Evolutionary conservation across 2,113 vertebrate species (phyloP), one percentile per base, ranked within the genome.

Genomic region (Phalacrocorax carbo): DNA sequence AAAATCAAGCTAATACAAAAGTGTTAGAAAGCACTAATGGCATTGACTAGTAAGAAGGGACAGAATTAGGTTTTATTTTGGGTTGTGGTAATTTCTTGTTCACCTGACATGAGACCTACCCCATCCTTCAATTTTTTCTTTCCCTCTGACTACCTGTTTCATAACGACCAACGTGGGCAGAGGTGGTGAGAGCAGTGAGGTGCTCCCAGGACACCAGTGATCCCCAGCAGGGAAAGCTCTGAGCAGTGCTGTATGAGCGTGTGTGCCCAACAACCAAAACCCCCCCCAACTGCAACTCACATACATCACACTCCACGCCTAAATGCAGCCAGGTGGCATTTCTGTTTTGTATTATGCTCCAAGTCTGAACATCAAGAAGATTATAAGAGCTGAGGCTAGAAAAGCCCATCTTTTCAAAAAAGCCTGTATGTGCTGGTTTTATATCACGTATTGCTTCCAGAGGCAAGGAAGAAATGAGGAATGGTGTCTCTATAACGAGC

Each of bases 31-130:
- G 30, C 25, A 82, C 15, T 57, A 32, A 65, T 21, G 80, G 68
- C 61, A 64, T 4, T 21, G 34, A 36, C 44, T 77, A 30, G 20
- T 11, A 48, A 22, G 27, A 29, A 84, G 30, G 14, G 52, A 5
- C 6, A 95, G 34, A 86, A 85, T 29, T 30, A 69, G 16, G 15
- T 66, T 92, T 82, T 32, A 38, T 29, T 79, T 91, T 79, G 71
- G 19, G 10, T 29, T 91, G 52, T 44, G 49, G 6, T 42, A 79
- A 80, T 7, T 55, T 85, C 22, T 65, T 83, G n/a, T 44, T 88
- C 0, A 0, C 20, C 34, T 82, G 27, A 6, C 12, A 0, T 46
- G 69, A 82, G 58, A 71, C 11, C 13, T 58, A 60, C 3, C 9
- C 23, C 3, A 2, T 51, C 15, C 22, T 90, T 76, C 64, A n/a